Percentiles rank a stretch among this genome's conserved stretches.
These are phyloP conservation scores for Chelonus formosanus DNA, from an alignment of 2,888 invertebrate genomes.

Conservation along the genomic window DNA sequence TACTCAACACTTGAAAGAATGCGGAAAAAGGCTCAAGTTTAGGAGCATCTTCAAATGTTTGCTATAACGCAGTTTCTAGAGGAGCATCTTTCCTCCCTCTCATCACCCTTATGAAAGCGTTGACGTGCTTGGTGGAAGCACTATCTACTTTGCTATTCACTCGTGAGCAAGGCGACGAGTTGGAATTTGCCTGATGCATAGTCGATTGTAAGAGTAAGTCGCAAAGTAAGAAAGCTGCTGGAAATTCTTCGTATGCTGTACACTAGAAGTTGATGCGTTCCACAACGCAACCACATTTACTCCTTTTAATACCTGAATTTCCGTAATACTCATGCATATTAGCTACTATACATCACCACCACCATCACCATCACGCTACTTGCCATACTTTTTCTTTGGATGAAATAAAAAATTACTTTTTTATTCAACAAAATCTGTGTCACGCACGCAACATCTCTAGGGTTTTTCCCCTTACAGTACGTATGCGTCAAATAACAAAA, in stretches of 20 bases:
- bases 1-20: slow-evolving; percentile 6
- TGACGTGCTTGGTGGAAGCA: slow-evolving; percentile 28
- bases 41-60: slow-evolving; percentile 10
- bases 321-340: slow-evolving; percentile 26
- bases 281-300: slow-evolving; percentile 55
- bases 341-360: not conserved
- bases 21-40: slow-evolving; percentile 17
- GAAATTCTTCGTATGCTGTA: slow-evolving; percentile 34
- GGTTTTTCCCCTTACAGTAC: not conserved
- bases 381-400: not conserved
- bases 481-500: slow-evolving; percentile 9
- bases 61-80: slow-evolving; percentile 1
- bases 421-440: not conserved
- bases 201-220: slow-evolving; percentile 48
- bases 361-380: not conserved
- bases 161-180: slow-evolving; percentile 31
- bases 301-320: slow-evolving; percentile 58
- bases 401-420: slow-evolving; percentile 5
- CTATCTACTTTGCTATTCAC: slow-evolving; percentile 40
- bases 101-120: slow-evolving; percentile 6
- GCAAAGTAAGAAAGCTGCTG: slow-evolving; percentile 22
- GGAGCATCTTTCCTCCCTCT: not conserved
- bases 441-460: not conserved
- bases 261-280: slow-evolving; percentile 30
- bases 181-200: slow-evolving; percentile 54